Base-by-base conservation (phyloP, 35 echinoderm and acorn worm genomes). In the Stichopus chloronotus region DNA sequence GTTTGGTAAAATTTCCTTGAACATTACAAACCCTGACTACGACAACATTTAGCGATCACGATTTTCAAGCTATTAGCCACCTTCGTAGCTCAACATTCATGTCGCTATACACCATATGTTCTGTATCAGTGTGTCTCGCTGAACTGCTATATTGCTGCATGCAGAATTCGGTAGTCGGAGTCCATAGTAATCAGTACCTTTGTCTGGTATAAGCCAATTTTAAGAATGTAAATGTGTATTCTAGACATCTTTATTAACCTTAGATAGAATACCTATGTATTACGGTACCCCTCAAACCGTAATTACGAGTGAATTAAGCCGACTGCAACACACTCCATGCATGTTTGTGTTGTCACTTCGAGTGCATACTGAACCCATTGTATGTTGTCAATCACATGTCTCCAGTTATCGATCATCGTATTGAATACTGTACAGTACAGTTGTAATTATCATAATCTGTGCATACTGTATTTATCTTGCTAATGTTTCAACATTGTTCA, bases 391-490 rank as follows among this genome's bases (percentile, higher is more conserved):
- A 81, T 81, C 78, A n/a, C 78, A 0, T 81, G 78, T 71, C 65
- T 71, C 1, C 65, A 71, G 65, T 71, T 71, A 71, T 71, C 65
- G 65, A 71, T 71, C 65, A 71, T 71, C 65, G 65, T 71, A 71
- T 71, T 71, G 65, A 71, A 4, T 71, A 69, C 65, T 71, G 65
- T 71, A 71, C 65, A 71, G 65, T 71, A 81, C 43, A 23, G 78
- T 81, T 81, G 78, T 52, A 81, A 52, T 52, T 81, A 81, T 81
- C 78, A 81, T 81, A 1, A 52, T 81, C 2, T 81, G 78, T 81
- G 78, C 65, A 71, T 71, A 71, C 65, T 71, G 65, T 71, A 71
- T 81, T 81, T 81, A 81, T 81, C 78, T 81, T 81, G 78, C 5
- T 81, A 12, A 81, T 81, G 78, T 81, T 71, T 71, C 65, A 4